Base-by-base conservation (phyloP, 2,113 vertebrate genomes). In the Elanus axillaris region DNA sequence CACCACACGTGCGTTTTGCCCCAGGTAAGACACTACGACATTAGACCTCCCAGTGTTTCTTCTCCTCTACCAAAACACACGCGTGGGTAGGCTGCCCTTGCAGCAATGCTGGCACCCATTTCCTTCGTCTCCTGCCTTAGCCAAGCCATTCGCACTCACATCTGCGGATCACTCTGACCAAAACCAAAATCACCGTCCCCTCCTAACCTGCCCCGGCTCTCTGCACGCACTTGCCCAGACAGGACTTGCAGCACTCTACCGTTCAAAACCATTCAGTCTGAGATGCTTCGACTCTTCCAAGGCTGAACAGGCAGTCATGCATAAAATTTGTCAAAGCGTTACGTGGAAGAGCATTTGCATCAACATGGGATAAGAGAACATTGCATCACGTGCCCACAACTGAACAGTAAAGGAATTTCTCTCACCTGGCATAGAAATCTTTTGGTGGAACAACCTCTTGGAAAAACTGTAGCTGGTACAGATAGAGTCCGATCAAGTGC, bases 381-480 rank as follows among this genome's bases (percentile, higher is more conserved):
- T 5, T 34, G 3, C 13, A 27, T 43, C 6, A 2, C 4, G 8
- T 29, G 16, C 23, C 31, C 58, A 60, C 32, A 69, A 32, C 16
- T 27, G 25, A 92, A 90, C 9, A 58, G 40, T 13, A 91, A 76
- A 93, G 20, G 29, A 60, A 86, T 64, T 71, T 91, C 16, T 96
- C 98, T 98, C 92, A 99, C 99, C 99, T 99, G 97, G 98, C 98
- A 93, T 99, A 99, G 94, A 96, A 98, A 97, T 99, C 99, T 18
- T 94, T 66, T 1, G 98, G 98, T 34, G 98, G 98, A 93, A 99
- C 98, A 38, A 98, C 98, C 94, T 99, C 99, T 96, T 99, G 99
- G 86, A 99, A 99, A 98, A 99, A 99, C 91, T 99, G 99, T 94
- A 99, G 98, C 98, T 99, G 99, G 97, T 99, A 99, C 88, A 99